phyloP scores from a whole-genome alignment of 2,113 vertebrate genomes.

The Hoplias malabaricus region DNA sequence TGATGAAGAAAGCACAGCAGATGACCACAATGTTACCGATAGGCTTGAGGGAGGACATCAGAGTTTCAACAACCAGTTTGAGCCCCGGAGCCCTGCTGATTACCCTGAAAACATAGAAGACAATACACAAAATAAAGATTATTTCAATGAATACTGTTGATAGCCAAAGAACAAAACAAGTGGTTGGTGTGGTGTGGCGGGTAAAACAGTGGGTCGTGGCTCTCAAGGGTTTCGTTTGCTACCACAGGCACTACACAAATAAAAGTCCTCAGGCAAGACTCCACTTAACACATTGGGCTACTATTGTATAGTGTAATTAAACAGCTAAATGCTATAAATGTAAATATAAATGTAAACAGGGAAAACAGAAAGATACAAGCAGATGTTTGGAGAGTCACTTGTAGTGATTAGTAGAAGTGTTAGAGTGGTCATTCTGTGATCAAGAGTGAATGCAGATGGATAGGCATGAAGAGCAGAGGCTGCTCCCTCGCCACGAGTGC shows the following conservation, averaged over 20 bases:
- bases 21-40: conserved; percentile 99
- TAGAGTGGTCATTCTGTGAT: background rate
- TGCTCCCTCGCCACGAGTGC: background rate
- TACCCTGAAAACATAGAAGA: conserved; percentile 75
- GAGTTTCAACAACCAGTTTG: conserved; percentile 96
- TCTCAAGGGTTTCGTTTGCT: too few species aligned
- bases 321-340: too few species aligned
- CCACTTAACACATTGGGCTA: too few species aligned
- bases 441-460: background rate
- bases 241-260: too few species aligned
- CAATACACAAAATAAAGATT: too few species aligned
- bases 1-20: conserved; percentile 99
- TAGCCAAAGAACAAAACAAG: too few species aligned
- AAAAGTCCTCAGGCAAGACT: too few species aligned
- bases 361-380: background rate
- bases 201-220: too few species aligned
- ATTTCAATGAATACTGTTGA: too few species aligned
- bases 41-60: conserved; percentile 98
- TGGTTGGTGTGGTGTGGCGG: too few species aligned
- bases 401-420: background rate
- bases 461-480: background rate
- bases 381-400: background rate
- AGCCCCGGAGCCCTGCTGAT: conserved; percentile 97
- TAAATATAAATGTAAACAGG: too few species aligned
- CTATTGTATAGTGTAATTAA: too few species aligned